Base-by-base conservation (phyloP, 2,888 invertebrate species). In the Erebia ligea region DNA sequence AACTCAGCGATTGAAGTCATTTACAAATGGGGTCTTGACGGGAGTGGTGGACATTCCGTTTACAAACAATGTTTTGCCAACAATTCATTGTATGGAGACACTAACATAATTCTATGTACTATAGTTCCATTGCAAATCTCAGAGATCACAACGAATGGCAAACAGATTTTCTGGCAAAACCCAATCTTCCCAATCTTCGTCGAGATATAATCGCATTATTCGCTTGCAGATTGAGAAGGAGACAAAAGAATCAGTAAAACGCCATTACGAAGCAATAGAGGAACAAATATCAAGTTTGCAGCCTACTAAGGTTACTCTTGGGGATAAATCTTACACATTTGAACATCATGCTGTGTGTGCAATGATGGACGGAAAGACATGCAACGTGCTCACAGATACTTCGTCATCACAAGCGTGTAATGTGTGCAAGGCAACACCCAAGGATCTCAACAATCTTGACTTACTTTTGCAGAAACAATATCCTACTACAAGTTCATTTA, bases 351-450 rank as follows among this genome's bases (percentile, higher is more conserved):
- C 62, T 40, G 50, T 68, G 19, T 70, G 68, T 63, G 40, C 61
- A 50, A 64, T 64, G 52, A 15, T 64, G 63, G 50, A 64, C 25
- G 34, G 63, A 21, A 63, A 56, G 25, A 57, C 57, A 19, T 57
- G 21, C 57, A 74, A 73, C 48, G 72, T 73, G 19, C 57, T 72
- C 8, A 73, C 76, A 50, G 54, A 74, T 6, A 73, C 71, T 45
- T 34, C 69, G 42, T 72, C 73, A 42, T 57, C 76, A 15, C 73
- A 76, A 57, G 65, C 70, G 10, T 76, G 74, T 62, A 72, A 74
- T 45, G 59, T 76, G 52, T 76, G 74, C 52, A 73, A 72, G 52
- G 75, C 69, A 50, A 75, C 73, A 64, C 73, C 71, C 5, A 71
- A 72, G 62, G 72, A 74, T 21, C 34, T 73, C 34, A 73, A 73